phyloP scores from a whole-genome alignment of 2,888 invertebrate genomes.

The Biston stratarius region DNA sequence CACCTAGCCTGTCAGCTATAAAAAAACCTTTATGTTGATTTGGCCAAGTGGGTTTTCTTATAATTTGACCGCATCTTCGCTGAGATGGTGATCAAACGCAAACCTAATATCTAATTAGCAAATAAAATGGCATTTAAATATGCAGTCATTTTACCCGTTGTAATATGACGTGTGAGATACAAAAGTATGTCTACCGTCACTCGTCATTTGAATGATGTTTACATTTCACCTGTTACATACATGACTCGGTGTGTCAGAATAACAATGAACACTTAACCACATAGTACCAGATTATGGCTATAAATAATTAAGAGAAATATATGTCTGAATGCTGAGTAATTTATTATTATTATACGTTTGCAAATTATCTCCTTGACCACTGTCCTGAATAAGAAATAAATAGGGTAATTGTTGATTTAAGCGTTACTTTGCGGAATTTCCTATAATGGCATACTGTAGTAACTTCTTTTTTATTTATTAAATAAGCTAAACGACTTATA shows the following conservation, averaged over 20 bases:
- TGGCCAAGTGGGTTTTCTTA: no score
- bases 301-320: background rate
- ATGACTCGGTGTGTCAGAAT: background rate
- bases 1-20: no score
- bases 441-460: no score
- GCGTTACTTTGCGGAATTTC: no score
- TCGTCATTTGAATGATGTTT: conserved; percentile 4
- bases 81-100: no score
- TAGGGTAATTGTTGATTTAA: no score
- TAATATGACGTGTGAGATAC: background rate
- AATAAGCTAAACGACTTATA: no score
- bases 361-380: background rate
- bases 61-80: no score
- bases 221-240: background rate
- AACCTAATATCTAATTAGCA: no score
- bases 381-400: no score
- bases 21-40: no score
- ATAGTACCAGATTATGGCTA: background rate
- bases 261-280: conserved; percentile 4
- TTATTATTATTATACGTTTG: background rate
- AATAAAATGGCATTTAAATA: background rate
- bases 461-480: no score
- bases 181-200: background rate
- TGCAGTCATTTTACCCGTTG: background rate
- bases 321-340: background rate